Evolutionary conservation across 2,888 invertebrate species (phyloP), one percentile per base, ranked within the genome.

Genomic region (Tupiocoris notatus): DNA sequence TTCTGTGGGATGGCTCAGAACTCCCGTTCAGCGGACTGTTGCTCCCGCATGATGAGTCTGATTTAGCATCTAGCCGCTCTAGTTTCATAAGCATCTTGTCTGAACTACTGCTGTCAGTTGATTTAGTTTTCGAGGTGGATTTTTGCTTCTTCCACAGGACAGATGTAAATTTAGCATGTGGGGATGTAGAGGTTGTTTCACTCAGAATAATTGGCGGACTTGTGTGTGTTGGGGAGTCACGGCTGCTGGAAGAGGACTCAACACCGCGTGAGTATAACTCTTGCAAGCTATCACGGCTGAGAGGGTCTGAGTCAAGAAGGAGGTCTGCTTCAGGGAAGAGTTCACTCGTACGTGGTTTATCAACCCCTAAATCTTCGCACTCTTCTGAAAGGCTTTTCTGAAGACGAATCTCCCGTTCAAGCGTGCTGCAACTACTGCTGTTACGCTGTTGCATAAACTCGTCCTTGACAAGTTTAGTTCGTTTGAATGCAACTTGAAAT

Each of bases 321-420:
- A 91, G 84, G 82, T 92, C 92, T 0, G 91, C 91, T 81, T 92
- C 92, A 0, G 92, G 92, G 82, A 92, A 92, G 79, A 92, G 84
- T 81, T 92, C 92, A 78, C 91, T 90, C 0, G 92, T 90, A n/a
- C 91, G 91, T 0, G 92, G 92, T 62, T 92, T 91, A 81, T 91
- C 92, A 67, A 92, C 92, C 2, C 92, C 92, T 12, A 92, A 85
- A 82, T 92, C 92, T 81, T 91, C 91, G 83, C 92, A 92, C 83
- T 92, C 92, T 82, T 92, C 92, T 0, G 91, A 91, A 16, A 92
- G 83, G 12, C 91, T 91, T 83, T 91, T 92, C 85, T 91, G 88
- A 3, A 88, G 83, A 68, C 86, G 84, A 58, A 88, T 81, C 79
- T 88, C 88, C 61, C 87, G 84, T 79, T 88, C 88, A 18, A 88